phyloP scores from a whole-genome alignment of 2,797 vertebrate species.

The Liasis olivaceus region DNA sequence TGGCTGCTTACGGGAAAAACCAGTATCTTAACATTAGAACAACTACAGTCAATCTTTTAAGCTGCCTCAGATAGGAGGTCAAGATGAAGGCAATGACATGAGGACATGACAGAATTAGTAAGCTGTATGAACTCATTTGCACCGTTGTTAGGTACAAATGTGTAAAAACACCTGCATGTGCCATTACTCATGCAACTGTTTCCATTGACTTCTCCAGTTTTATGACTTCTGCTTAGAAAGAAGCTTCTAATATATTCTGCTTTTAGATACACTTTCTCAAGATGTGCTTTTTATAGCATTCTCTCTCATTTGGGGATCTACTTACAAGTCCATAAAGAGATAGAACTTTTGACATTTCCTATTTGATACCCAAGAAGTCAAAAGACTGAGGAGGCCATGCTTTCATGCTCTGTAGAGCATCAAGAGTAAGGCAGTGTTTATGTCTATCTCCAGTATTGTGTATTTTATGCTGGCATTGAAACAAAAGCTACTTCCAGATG shows the following conservation, averaged over 20 bases:
- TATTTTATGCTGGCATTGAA: neutral
- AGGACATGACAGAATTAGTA: neutral
- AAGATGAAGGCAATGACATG: neutral
- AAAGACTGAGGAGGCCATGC: conserved; percentile 5
- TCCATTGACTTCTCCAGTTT: conserved; percentile 31
- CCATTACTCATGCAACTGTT: conserved; percentile 9
- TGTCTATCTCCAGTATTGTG: neutral
- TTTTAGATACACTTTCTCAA: conserved; percentile 21
- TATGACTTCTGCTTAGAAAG: conserved; percentile 6
- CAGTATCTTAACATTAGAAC: neutral
- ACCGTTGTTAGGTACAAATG: neutral
- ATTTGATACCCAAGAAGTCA: conserved; percentile 31
- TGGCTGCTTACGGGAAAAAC: neutral
- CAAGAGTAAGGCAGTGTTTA: conserved; percentile 25
- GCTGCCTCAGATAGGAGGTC: neutral
- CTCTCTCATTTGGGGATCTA: conserved; percentile 19
- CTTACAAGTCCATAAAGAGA: conserved; percentile 7
- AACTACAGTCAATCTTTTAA: neutral
- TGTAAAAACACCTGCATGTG: neutral
- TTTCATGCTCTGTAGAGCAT: conserved; percentile 33
- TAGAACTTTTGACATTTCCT: conserved; percentile 29
- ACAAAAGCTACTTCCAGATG: neutral
- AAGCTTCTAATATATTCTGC: conserved; percentile 23
- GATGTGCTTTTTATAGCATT: conserved; percentile 28
- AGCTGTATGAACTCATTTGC: neutral